A percentile compares a stretch with the other conserved stretches of the same genome.
phyloP scores from a whole-genome alignment of 1,140 invertebrate species.

The Drosophila watanabei region DNA sequence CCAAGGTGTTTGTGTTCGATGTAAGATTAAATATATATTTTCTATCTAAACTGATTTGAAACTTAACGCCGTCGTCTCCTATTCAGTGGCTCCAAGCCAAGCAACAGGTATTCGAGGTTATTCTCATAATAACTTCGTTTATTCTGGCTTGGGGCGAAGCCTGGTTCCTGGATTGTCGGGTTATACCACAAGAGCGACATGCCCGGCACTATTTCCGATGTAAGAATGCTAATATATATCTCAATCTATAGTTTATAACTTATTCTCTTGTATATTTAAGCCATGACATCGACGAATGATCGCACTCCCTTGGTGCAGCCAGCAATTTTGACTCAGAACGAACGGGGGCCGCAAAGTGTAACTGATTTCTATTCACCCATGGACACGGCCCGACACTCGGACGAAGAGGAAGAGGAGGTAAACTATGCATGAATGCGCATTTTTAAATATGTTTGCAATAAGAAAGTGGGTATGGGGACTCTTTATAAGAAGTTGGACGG shows the following conservation, averaged over 20 bases:
- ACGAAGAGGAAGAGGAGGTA: constrained; percentile 86
- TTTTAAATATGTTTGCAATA: constrained; percentile 29
- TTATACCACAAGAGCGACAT: constrained; percentile 92
- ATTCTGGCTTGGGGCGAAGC: constrained; percentile 94
- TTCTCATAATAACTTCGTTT: constrained; percentile 92
- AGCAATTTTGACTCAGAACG: constrained; percentile 66
- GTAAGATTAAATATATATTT: constrained; percentile 87
- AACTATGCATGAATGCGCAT: constrained; percentile 66
- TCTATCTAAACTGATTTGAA: background rate
- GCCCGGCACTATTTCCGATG: constrained; percentile 86
- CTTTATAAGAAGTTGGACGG: constrained; percentile 49
- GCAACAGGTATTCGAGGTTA: constrained; percentile 92
- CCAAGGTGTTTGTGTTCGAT: constrained; percentile 93
- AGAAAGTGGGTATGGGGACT: background rate
- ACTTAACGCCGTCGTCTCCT: background rate
- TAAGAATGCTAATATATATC: constrained; percentile 17
- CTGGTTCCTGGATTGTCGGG: constrained; percentile 95
- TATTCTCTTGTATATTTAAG: constrained; percentile 47
- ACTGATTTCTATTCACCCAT: constrained; percentile 90
- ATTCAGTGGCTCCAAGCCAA: constrained; percentile 89
- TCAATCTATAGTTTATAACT: background rate
- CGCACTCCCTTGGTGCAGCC: constrained; percentile 73
- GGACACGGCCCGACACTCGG: constrained; percentile 87
- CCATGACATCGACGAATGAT: constrained; percentile 65
- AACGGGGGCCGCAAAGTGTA: constrained; percentile 86